phyloP scores from a whole-genome alignment of 2,113 vertebrate species.

The Desmodus rotundus region DNA sequence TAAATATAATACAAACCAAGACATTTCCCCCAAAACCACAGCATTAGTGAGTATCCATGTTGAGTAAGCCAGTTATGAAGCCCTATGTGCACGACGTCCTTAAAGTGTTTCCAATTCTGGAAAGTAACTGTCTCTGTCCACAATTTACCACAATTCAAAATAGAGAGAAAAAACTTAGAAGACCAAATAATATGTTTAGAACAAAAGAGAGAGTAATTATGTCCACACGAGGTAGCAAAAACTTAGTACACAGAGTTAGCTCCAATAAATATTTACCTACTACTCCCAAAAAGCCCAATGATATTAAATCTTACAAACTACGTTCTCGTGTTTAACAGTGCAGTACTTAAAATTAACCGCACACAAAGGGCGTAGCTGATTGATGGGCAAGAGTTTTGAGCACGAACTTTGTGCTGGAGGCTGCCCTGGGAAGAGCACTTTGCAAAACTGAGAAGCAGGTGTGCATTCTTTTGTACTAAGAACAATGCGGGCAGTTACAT shows the following conservation, averaged over 20 bases:
- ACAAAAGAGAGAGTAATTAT: slow-evolving; percentile 7
- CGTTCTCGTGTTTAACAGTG: not conserved
- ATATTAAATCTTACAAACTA: not conserved
- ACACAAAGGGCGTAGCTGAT: not conserved
- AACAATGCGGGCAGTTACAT: slow-evolving; percentile 41
- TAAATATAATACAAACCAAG: slow-evolving; percentile 11
- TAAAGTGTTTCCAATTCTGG: slow-evolving; percentile 12
- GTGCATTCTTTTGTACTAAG: slow-evolving; percentile 62
- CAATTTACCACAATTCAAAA: not conserved
- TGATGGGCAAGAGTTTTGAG: not conserved
- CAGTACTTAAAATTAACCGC: not conserved
- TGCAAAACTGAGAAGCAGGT: slow-evolving; percentile 46
- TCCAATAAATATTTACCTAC: not conserved
- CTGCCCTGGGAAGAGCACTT: not conserved
- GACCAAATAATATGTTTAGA: not conserved
- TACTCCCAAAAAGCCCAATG: not conserved
- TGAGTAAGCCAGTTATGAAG: not conserved
- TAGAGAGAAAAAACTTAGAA: not conserved
- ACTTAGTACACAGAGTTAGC: not conserved
- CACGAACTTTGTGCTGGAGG: not conserved
- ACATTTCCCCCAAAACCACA: not conserved
- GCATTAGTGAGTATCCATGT: not conserved
- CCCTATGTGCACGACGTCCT: not conserved
- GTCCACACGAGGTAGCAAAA: not conserved
- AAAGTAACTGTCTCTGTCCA: not conserved